Evolutionary conservation across 53 echinoderm and acorn worm genomes (phyloP), one percentile per base, ranked within the genome.

Genomic region (Astropecten irregularis): DNA sequence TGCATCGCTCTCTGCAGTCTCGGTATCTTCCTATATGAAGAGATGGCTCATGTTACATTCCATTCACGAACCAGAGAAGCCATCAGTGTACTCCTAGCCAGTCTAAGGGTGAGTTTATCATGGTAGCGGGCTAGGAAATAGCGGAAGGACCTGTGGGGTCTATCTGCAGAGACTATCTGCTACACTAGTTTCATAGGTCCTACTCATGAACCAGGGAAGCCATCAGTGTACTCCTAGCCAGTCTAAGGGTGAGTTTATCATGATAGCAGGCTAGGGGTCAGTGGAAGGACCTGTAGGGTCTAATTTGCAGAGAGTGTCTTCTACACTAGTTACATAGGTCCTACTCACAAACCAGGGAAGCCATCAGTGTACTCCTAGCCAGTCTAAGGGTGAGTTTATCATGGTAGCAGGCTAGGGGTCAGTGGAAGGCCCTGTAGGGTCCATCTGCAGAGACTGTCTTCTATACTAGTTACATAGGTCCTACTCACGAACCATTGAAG

Each of bases 1-100:
- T 96, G 97, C 49, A 87, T 94, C 15, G 93, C 97, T 3, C 89
- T 96, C 11, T 91, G 97, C 33, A 88, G 93, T 38, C 90, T 96
- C 19, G 92, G 93, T 19, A 94, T 96, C 62, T 96, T 96, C 53
- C 86, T 96, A 54, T 96, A 92, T 67, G 97, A 96, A 60, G 97
- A 96, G 71, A 79, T 96, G 4, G 89, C 83, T 2, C 97, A 96
- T 62, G 92, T 89, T 35, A 96, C 97, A 22, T 96, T 89, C 85
- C 97, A 96, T 68, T 66, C 74, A 20, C 83, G 89, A 5, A 84
- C 92, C 63, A 92, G 94, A 69, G 97, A 96, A 29, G 97, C 97
- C 50, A 89, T 96, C 84, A 91, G 87, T 54, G 97, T 96, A 2
- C 88, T 96, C 3, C 79, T 96, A 40, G 97, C 93, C 56, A 94